Base-by-base conservation (phyloP, 2,797 vertebrate genomes). In the Lepus townsendii region DNA sequence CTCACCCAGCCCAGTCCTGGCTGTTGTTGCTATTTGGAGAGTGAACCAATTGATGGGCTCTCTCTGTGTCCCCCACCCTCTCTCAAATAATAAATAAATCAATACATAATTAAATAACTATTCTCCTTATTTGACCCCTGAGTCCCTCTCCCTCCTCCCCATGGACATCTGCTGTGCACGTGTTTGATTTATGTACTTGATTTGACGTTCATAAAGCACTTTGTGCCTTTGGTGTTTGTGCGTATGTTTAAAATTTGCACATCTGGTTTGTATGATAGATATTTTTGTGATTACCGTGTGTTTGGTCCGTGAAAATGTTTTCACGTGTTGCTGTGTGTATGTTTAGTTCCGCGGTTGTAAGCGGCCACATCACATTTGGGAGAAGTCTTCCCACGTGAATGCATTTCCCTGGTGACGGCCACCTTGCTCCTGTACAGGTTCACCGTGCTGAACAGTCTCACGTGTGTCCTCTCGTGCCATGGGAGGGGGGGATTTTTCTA, bases 331-430 rank as follows among this genome's bases (percentile, higher is more conserved):
- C 14, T 6, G 3, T 57, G 69, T 19, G 26, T 30, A 26, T 24
- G 8, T 32, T 52, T 38, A 38, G 30, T 10, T 88, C 50, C 0
- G 1, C 5, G 16, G 24, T 26, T 79, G 14, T 52, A 47, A 65
- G 52, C 32, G 63, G n/a, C 27, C 63, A 30, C 0, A 0, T 35
- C 2, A 1, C 27, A 2, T n/a, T 73, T 38, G 1, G 54, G 14
- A 16, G 19, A 7, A 19, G 14, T 57, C 54, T 57, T 6, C 54
- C 54, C 19, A 19, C 6, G 14, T 7, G n/a, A 65, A 42, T 19
- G 27, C 79, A 5, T n/a, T 83, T 83, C 57, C 35, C 68, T 26
- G 20, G 16, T 30, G 24, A 75, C 8, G 16, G 60, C 24, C 60
- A 12, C 71, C 19, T 54, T 62, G 20, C 30, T 3, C 57, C n/a